Evolutionary conservation across 2,888 invertebrate species (phyloP).

Genomic region (Sturmia bella): DNA sequence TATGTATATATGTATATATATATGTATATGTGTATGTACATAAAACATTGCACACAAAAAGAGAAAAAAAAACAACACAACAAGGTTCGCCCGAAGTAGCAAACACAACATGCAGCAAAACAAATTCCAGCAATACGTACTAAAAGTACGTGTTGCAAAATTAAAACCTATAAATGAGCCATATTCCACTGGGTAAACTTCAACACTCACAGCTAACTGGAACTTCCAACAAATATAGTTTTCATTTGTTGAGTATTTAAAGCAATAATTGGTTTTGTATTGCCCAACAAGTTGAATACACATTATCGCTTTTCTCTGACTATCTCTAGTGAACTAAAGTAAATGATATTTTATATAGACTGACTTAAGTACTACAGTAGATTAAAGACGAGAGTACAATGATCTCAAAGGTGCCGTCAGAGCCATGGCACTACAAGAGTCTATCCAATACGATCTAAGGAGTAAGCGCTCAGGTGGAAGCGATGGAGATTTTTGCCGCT

Average conservation of each 20-base stretch:
- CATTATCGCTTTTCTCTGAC: conserved; percentile 8
- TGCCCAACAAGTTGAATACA: conserved; percentile 32
- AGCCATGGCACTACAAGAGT: no score
- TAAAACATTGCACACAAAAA: neutral
- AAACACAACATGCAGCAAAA: conserved; percentile 19
- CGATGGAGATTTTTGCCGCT: no score
- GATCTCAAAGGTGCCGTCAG: no score
- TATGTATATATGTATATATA: no score
- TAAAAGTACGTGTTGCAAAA: conserved; percentile 30
- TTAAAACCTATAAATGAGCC: conserved; percentile 34
- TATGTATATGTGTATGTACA: no score
- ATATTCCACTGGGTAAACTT: conserved; percentile 45
- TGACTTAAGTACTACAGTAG: neutral
- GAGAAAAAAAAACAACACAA: neutral
- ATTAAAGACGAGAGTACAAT: no score
- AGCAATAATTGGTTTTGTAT: conserved; percentile 53
- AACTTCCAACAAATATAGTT: conserved; percentile 12
- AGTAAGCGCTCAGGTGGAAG: no score
- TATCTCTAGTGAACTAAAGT: neutral
- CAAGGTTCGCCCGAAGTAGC: conserved; percentile 9
- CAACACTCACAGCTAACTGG: neutral
- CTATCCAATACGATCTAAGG: no score
- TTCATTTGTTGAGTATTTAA: conserved; percentile 33
- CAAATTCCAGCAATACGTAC: neutral
- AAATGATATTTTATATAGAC: neutral